phyloP scores from a whole-genome alignment of 30 jellyfish, hydroid and myxozoan genomes.

The Rhopilema esculentum region DNA sequence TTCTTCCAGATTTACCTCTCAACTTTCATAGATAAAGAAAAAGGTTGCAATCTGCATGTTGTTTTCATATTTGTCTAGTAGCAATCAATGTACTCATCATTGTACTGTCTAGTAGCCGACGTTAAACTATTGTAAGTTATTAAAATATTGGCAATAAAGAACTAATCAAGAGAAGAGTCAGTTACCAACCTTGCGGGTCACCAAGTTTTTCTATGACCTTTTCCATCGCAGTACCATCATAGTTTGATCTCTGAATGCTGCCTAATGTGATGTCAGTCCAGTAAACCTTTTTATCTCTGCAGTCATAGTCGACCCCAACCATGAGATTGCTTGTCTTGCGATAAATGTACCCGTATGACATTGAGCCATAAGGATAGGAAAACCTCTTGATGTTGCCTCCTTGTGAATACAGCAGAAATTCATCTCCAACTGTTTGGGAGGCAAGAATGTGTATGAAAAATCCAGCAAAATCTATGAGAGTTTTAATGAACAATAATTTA shows the following conservation, averaged over 20 bases:
- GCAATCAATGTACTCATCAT: too few relatives aligned
- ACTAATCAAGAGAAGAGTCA: not conserved
- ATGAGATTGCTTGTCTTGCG: slow-evolving; percentile 32
- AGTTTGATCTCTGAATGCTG: slow-evolving; percentile 57
- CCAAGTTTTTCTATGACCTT: slow-evolving; percentile 33
- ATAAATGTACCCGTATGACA: slow-evolving; percentile 60
- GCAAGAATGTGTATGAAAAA: too few relatives aligned
- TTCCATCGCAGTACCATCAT: slow-evolving; percentile 68
- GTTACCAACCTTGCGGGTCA: slow-evolving; percentile 86
- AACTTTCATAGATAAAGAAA: too few relatives aligned
- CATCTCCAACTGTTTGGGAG: slow-evolving; percentile 69
- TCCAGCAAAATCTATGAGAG: too few relatives aligned
- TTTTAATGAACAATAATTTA: too few relatives aligned
- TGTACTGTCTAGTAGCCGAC: too few relatives aligned
- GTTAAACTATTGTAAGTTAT: too few relatives aligned
- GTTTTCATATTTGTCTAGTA: too few relatives aligned
- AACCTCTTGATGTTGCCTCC: slow-evolving; percentile 81
- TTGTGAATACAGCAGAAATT: slow-evolving; percentile 74
- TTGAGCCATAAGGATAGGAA: slow-evolving; percentile 72
- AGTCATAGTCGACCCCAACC: slow-evolving; percentile 87
- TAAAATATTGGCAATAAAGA: not conserved
- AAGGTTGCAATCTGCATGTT: too few relatives aligned
- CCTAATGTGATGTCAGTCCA: slow-evolving; percentile 77
- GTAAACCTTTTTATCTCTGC: slow-evolving; percentile 61
- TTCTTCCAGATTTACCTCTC: too few relatives aligned